Percentiles rank a stretch among this genome's conserved stretches.
Conservation (phyloP, 37 sponge, comb jelly and placozoan genomes). For the Aphrocallistes beatrix region DNA sequence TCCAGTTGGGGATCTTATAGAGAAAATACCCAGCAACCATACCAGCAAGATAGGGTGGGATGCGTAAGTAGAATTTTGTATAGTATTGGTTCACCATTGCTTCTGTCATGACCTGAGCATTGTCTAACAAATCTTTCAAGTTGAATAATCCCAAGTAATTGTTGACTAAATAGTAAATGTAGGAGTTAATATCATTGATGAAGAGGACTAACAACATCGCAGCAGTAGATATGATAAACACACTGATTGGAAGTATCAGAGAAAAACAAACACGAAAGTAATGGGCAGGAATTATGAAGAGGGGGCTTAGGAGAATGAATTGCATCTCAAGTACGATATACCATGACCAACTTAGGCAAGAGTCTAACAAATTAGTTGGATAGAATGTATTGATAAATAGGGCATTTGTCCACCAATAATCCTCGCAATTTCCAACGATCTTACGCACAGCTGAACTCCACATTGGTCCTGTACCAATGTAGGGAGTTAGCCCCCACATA, state of each 20-base stretch:
- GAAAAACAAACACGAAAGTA: not conserved
- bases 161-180: slow-evolving; percentile 20
- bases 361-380: slow-evolving; percentile 32
- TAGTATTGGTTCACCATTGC: slow-evolving; percentile 26
- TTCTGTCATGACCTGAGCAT: not conserved
- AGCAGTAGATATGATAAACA: not conserved
- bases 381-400: slow-evolving; percentile 86
- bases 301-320: slow-evolving; percentile 64
- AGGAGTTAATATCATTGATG: not conserved
- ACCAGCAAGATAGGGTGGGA: slow-evolving; percentile 63
- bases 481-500: slow-evolving; percentile 34
- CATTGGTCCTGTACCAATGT: slow-evolving; percentile 27
- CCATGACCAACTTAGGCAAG: slow-evolving; percentile 75
- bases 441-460: not conserved
- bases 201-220: not conserved
- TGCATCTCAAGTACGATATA: slow-evolving; percentile 89
- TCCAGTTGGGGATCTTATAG: slow-evolving; percentile 23
- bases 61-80: slow-evolving; percentile 52
- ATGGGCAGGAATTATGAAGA: slow-evolving; percentile 44
- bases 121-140: not conserved
- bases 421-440: slow-evolving; percentile 23
- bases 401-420: slow-evolving; percentile 82
- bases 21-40: slow-evolving; percentile 54
- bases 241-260: slow-evolving; percentile 24
- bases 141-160: not conserved